Conservation (phyloP, 2,113 vertebrate species). For the Myanophis thanlyinensis region DNA sequence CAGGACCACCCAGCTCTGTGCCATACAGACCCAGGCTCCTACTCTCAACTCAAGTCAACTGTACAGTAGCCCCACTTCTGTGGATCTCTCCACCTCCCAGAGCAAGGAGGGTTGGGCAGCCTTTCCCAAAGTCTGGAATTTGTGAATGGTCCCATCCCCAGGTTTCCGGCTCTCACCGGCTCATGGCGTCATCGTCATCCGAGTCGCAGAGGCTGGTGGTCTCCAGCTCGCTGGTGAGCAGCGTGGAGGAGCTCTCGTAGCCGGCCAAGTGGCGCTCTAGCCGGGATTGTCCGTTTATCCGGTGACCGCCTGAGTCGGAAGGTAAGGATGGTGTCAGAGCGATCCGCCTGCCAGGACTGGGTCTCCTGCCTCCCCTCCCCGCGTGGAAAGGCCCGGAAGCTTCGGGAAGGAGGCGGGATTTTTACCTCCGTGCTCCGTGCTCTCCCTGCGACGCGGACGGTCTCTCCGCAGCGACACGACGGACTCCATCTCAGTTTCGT, state of each 20-base stretch:
- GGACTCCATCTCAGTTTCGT: slow-evolving; percentile 86
- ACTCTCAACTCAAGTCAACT: neutral
- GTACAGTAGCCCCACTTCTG: neutral
- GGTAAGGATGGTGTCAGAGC: slow-evolving; percentile 1
- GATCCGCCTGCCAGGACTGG: rapidly evolving
- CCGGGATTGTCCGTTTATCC: slow-evolving; percentile 82
- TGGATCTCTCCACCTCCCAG: neutral
- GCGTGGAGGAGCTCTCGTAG: slow-evolving; percentile 85
- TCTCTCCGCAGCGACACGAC: slow-evolving; percentile 85
- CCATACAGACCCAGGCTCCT: no score
- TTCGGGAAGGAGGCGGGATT: neutral
- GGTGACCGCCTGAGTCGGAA: slow-evolving; percentile 63
- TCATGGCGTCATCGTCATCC: slow-evolving; percentile 90
- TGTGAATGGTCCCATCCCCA: neutral
- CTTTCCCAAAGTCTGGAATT: neutral
- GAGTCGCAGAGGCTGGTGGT: slow-evolving; percentile 93
- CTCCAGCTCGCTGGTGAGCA: slow-evolving; percentile 93
- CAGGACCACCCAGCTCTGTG: no score
- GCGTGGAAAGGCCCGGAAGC: neutral
- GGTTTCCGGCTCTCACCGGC: slow-evolving; percentile 73
- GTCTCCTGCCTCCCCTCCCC: rapidly evolving
- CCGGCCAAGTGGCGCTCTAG: slow-evolving; percentile 77
- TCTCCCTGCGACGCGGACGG: slow-evolving; percentile 80
- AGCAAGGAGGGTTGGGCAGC: no score
- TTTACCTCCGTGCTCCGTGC: slow-evolving; percentile 78